These are phyloP conservation scores for Papilio aristodemus DNA, from an alignment of 1,140 invertebrate species.

Conservation along the genomic window DNA sequence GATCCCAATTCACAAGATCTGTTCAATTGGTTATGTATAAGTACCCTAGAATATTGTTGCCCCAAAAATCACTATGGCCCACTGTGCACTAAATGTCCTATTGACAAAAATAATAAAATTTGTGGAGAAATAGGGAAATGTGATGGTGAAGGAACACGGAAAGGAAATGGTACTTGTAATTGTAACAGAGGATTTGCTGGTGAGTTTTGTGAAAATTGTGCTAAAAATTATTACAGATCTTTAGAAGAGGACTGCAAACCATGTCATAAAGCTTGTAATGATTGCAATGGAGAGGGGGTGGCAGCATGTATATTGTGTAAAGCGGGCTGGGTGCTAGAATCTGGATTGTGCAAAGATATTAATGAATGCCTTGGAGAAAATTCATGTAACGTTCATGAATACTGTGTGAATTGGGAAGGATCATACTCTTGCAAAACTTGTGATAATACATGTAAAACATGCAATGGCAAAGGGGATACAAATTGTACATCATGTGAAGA, in stretches of 20 bases:
- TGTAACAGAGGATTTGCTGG: constrained; percentile 93
- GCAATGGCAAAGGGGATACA: constrained; percentile 90
- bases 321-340: constrained; percentile 88
- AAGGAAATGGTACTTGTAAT: constrained; percentile 94
- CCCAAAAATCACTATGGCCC: constrained; percentile 91
- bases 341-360: constrained; percentile 92
- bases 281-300: constrained; percentile 89
- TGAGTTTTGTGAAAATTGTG: constrained; percentile 90
- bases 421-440: constrained; percentile 91
- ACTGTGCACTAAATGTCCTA: constrained; percentile 89
- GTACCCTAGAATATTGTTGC: constrained; percentile 91
- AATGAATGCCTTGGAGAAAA: constrained; percentile 90
- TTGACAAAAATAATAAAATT: constrained; percentile 86
- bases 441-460: constrained; percentile 90
- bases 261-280: constrained; percentile 93
- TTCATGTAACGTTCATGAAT: constrained; percentile 88
- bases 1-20: constrained; percentile 85
- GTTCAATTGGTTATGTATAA: constrained; percentile 91
- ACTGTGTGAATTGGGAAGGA: constrained; percentile 96
- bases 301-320: constrained; percentile 91
- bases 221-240: constrained; percentile 86
- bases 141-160: constrained; percentile 94
- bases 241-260: constrained; percentile 86
- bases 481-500: constrained; percentile 64
- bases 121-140: constrained; percentile 95